Base-by-base conservation (phyloP, 2,888 invertebrate species). In the Apamea monoglypha region DNA sequence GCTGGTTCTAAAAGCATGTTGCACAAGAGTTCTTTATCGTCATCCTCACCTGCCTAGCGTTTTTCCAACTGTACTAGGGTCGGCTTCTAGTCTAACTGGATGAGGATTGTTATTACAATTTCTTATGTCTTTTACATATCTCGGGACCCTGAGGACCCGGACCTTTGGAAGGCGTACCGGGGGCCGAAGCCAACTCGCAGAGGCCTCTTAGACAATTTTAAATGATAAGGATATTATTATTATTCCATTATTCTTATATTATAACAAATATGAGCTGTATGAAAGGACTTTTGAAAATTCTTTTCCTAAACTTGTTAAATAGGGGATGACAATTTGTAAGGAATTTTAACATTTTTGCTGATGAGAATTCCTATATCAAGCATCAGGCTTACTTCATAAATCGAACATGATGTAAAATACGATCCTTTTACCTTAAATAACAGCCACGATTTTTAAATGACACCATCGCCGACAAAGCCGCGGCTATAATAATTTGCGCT, bases 401-500 rank as follows among this genome's bases (percentile, higher is more conserved):
- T 32, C 21, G 8, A 32, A 21, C 32, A 61, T 56, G 0, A 47
- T 50, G 18, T 36, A 32, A 61, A 53, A 53, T 10, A 0, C 6
- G 32, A n/a, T 47, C 18, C 32, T 76, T 50, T 66, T 44, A 18
- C 16, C 5, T 56, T 36, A 16, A 75, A 81, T 18, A 40, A 25
- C 5, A 36, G 36, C 32, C 2, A 32, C 6, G 0, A 4, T 63
- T 44, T 76, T 59, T 2, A 71, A 56, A 61, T 44, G 10, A 29
- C 44, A 50, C 44, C 18, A 7, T 59, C n/a, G 40, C 53, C 3
- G 14, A 16, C 25, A 32, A 85, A 82, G 70, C 76, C 61, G 4
- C 5, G 1, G n/a, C 50, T 44, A 53, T 67, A 83, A 83, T 69
- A 80, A 80, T 50, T 80, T 80, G 12, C 32, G 25, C 68, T 44